Evolutionary conservation across 2,797 vertebrate species (phyloP), one percentile per base, ranked within the genome.

Genomic region (Poliocrania exsul): DNA sequence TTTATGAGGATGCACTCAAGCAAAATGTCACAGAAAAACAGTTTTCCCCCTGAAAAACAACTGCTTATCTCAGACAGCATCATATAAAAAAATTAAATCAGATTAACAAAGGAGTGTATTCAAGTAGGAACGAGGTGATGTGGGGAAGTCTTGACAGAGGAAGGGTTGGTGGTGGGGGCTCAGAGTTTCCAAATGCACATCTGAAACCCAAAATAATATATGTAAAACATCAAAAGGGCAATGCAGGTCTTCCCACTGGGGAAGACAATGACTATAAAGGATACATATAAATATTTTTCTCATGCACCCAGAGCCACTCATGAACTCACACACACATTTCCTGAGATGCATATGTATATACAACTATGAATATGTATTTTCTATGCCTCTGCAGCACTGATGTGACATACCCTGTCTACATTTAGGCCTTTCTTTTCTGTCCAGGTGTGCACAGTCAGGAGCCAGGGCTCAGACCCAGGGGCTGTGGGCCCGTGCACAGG

Each of bases 21-120:
- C n/a, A 92, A 90, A 94, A 87, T 80, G 64, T 62, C 78, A 87
- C 1, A 2, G 65, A 57, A 70, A 86, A 91, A 72, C 69, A 75
- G 17, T 65, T 71, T 87, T 11, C 28, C 38, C 7, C 37, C 35
- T 56, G 49, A 40, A 92, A 92, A 94, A 25, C 64, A 89, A 31
- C 64, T 65, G 50, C 69, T 93, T 46, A 13, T 38, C 53, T 82
- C 69, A 47, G 47, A n/a, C 28, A 67, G 61, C 26, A n/a, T 24
- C 54, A 11, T n/a, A 38, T n/a, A 79, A 70, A 81, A 81, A 53
- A 71, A 71, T 77, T 13, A 80, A 87, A 89, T n/a, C 53, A 70
- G 33, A 62, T 25, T 8, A 58, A 29, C 26, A n/a, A 56, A 80
- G 61, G 3, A 11, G 5, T 6, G 26, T 40, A 18, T n/a, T 58